These are phyloP conservation scores for Auanema sp. DNA, from an alignment of 2,888 invertebrate genomes.

Conservation along the genomic window DNA sequence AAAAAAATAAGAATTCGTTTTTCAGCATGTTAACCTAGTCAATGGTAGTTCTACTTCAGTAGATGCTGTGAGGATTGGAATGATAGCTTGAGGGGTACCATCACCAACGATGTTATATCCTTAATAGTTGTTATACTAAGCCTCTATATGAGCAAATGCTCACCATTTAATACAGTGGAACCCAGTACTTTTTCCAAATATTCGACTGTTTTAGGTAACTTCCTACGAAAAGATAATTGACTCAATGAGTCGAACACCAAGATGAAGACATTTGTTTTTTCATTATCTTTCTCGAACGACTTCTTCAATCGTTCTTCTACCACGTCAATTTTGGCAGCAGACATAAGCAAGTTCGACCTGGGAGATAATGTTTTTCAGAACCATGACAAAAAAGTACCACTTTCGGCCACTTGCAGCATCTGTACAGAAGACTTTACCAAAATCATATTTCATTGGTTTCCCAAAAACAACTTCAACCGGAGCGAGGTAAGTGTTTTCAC, in stretches of 20 bases:
- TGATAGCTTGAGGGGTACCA: slow-evolving; percentile 66
- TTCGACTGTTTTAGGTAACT: slow-evolving; percentile 77
- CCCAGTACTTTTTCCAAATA: slow-evolving; percentile 69
- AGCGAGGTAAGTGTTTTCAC: neutral
- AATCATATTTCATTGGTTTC: no score
- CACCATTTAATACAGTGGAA: slow-evolving; percentile 57
- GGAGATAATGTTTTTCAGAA: neutral
- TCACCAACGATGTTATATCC: slow-evolving; percentile 68
- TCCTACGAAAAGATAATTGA: slow-evolving; percentile 78
- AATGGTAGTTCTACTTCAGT: slow-evolving; percentile 66
- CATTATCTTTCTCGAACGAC: slow-evolving; percentile 13
- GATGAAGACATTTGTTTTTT: slow-evolving; percentile 42
- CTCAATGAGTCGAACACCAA: slow-evolving; percentile 86
- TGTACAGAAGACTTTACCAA: no score
- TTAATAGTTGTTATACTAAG: slow-evolving; percentile 8
- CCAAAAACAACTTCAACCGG: no score
- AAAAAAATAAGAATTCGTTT: neutral
- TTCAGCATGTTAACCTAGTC: slow-evolving; percentile 41
- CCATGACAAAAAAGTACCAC: neutral
- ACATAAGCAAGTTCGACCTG: slow-evolving; percentile 33
- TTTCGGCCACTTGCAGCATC: neutral
- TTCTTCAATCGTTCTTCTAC: neutral
- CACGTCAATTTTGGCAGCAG: slow-evolving; percentile 19
- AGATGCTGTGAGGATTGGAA: slow-evolving; percentile 66
- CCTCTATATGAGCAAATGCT: neutral